Conservation (phyloP, 2,888 invertebrate species). For the Melanotus villosus region DNA sequence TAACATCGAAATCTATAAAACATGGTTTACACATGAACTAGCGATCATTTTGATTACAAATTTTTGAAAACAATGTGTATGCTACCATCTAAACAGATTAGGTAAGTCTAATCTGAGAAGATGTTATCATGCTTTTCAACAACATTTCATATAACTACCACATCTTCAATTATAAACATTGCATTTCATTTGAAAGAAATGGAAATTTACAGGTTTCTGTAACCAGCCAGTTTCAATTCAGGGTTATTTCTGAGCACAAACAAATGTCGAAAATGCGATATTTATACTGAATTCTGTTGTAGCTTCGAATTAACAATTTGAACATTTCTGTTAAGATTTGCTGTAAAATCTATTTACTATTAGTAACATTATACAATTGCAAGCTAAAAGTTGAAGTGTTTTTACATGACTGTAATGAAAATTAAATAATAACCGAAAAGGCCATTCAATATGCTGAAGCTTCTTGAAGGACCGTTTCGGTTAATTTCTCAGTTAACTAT, state of each 20-base stretch:
- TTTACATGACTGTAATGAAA: background rate
- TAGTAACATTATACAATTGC: slow-evolving; percentile 19
- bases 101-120: background rate
- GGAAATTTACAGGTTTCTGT: too few relatives aligned
- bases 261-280: too few relatives aligned
- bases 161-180: too few relatives aligned
- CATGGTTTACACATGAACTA: slow-evolving; percentile 26
- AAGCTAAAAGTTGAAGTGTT: slow-evolving; percentile 23
- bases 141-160: too few relatives aligned
- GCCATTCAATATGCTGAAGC: slow-evolving; percentile 1
- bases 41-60: slow-evolving; percentile 19
- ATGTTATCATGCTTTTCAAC: too few relatives aligned
- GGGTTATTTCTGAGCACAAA: too few relatives aligned
- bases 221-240: too few relatives aligned
- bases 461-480: background rate
- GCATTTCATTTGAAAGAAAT: too few relatives aligned
- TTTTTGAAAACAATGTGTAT: background rate
- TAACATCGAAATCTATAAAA: slow-evolving; percentile 32
- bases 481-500: slow-evolving; percentile 40
- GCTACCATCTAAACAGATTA: background rate
- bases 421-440: background rate
- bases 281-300: too few relatives aligned
- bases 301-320: too few relatives aligned
- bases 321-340: too few relatives aligned
- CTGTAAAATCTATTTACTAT: background rate